A percentile compares a stretch with the other conserved stretches of the same genome.
Conservation (phyloP, 2,113 vertebrate genomes). For the Choloepus hoffmanni region DNA sequence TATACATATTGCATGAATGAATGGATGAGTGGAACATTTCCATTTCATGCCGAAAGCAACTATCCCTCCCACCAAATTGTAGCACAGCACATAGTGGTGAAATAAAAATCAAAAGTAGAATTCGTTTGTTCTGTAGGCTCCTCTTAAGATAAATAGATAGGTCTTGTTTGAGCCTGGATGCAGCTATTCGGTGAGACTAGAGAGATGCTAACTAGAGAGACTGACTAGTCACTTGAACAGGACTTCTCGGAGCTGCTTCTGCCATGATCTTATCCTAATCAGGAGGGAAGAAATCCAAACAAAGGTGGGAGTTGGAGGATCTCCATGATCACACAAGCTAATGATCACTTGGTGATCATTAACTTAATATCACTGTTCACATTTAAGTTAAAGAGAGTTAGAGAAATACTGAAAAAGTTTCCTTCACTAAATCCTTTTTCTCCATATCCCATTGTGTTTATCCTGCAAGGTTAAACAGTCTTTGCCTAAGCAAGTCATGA, state of each 20-base stretch:
- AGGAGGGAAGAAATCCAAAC: not conserved
- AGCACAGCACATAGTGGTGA: not conserved
- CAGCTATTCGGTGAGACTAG: not conserved
- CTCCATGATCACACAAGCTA: not conserved
- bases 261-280: not conserved
- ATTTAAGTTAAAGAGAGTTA: not conserved
- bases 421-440: not conserved
- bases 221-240: not conserved
- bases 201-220: not conserved
- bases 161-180: not conserved
- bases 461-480: not conserved
- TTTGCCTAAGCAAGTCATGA: slow-evolving; percentile 11
- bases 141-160: not conserved
- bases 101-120: slow-evolving; percentile 23
- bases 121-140: not conserved
- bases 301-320: not conserved
- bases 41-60: not conserved
- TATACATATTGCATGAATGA: not conserved
- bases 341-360: not conserved
- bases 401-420: not conserved
- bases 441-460: not conserved
- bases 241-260: not conserved
- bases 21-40: not conserved
- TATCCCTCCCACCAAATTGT: not conserved
- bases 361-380: no score